Conservation (phyloP, 2,797 vertebrate genomes). For the Chelidonichthys spinosus region DNA sequence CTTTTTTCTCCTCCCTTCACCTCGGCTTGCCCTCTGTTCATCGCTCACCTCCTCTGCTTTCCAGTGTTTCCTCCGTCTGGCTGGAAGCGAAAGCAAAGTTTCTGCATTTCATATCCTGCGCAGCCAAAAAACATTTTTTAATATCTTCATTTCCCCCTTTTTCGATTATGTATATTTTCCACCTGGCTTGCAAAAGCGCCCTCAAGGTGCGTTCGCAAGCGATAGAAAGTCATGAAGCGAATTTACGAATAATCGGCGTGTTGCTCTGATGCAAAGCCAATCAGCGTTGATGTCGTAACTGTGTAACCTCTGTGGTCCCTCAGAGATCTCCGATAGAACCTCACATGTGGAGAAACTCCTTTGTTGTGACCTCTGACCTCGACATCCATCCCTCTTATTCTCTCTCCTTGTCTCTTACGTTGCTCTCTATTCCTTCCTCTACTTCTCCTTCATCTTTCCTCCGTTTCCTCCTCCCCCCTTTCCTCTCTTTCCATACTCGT, state of each 20-base stretch:
- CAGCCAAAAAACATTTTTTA: not conserved
- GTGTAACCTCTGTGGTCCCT: too few species aligned
- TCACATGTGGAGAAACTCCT: not conserved
- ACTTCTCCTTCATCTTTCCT: not conserved
- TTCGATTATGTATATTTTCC: too few species aligned
- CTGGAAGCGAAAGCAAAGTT: slow-evolving; percentile 11
- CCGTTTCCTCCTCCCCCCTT: not conserved
- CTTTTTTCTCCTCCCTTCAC: slow-evolving; percentile 24
- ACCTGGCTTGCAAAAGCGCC: too few species aligned
- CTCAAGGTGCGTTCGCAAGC: too few species aligned
- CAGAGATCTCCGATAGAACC: too few species aligned
- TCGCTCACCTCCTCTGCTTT: slow-evolving; percentile 34
- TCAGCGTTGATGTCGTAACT: too few species aligned
- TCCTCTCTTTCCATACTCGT: not conserved
- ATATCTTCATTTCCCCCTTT: not conserved
- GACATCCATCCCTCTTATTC: not conserved
- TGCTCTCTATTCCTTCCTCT: not conserved
- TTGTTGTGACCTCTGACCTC: slow-evolving; percentile 19
- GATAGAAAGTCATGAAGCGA: too few species aligned
- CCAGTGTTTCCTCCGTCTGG: slow-evolving; percentile 35
- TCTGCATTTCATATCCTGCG: not conserved
- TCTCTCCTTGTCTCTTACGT: not conserved
- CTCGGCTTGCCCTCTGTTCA: slow-evolving; percentile 1
- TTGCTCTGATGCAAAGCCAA: too few species aligned
- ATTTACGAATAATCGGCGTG: too few species aligned